Evolutionary conservation across 1,140 invertebrate genomes (phyloP), one percentile per base, ranked within the genome.

Genomic region (Heliothis subflexa): DNA sequence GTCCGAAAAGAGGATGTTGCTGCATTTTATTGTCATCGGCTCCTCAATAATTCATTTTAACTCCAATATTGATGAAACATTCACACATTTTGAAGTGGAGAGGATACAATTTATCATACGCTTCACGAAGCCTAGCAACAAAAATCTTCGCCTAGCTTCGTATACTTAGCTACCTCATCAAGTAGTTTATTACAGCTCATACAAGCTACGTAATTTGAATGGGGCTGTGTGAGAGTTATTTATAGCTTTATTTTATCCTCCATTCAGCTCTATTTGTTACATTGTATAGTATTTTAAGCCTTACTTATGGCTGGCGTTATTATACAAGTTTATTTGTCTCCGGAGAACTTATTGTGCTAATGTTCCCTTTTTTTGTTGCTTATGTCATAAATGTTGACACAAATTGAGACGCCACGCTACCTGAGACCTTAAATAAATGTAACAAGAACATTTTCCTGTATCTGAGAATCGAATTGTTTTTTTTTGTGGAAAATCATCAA

Each of bases 101-200:
- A 25, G 21, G 21, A 25, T 25, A 25, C 21, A 25, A 25, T 25
- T 1, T 25, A 25, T 25, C 21, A 25, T 25, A 25, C 21, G 21
- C 21, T 2, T 1, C 21, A 25, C 21, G 2, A 2, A 25, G 21
- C 2, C 21, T 25, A 40, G 33, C 33, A 1, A 40, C 7, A 40
- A 40, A 7, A 9, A 40, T 40, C 55, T 13, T 13, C 49, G 47
- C 70, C 7, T 14, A 1, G 54, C 28, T 61, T 16, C 2, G 14
- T n/a, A 3, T 57, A 47, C 3, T 1, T 1, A 0, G 18, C 1
- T 18, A 12, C 55, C 55, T 74, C 7, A 18, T 40, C 18, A 10
- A 61, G 72, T 74, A 74, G 72, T 74, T 74, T 74, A 74, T 74
- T 61, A 74, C 72, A 18, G 55, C 57, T 74, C 57, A 74, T 74